Base-by-base conservation (phyloP, 1,140 invertebrate genomes). In the Drosophila arawakana region DNA sequence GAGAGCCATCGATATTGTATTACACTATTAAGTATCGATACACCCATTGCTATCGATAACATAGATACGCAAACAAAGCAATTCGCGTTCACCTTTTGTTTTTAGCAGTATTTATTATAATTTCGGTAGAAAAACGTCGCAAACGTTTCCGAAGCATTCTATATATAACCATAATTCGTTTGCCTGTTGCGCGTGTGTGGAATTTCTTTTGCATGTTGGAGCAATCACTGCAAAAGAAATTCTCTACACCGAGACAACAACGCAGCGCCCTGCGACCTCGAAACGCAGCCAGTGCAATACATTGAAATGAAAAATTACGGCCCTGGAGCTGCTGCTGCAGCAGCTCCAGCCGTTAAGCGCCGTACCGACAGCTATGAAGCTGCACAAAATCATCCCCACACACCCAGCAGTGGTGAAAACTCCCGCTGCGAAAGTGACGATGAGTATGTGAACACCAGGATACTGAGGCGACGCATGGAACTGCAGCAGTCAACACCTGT, bases 221-320 rank as follows among this genome's bases (percentile, higher is more conserved):
- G 13, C 2, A 58, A 69, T 69, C 50, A 67, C 50, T 13, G 83
- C 83, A 89, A 80, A 83, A 54, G 84, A 78, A 78, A 89, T 57
- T 70, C 55, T 79, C 62, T 69, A 86, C 82, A 77, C 83, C 47
- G 69, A 71, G 66, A 76, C 79, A 82, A 79, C 79, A 73, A 83
- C 68, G 83, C 83, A 86, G 67, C 80, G 50, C 54, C 60, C 65
- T 61, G 76, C 49, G 70, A 86, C 74, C 67, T 89, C 77, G 83
- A 86, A 44, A 89, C 84, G 83, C 86, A 78, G 77, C 76, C 66
- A 75, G 71, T 80, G 80, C 81, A 85, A 70, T 74, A 59, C 25
- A 84, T 89, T 75, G 84, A 89, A 46, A 89, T 89, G 84, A 65
- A 89, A 58, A 89, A 68, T 44, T 90, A 84, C 84, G 84, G 84